Percentiles rank a stretch among this genome's conserved stretches.
Evolutionary conservation across 2,113 vertebrate genomes (phyloP).

Genomic region (Atrichornis clamosus): DNA sequence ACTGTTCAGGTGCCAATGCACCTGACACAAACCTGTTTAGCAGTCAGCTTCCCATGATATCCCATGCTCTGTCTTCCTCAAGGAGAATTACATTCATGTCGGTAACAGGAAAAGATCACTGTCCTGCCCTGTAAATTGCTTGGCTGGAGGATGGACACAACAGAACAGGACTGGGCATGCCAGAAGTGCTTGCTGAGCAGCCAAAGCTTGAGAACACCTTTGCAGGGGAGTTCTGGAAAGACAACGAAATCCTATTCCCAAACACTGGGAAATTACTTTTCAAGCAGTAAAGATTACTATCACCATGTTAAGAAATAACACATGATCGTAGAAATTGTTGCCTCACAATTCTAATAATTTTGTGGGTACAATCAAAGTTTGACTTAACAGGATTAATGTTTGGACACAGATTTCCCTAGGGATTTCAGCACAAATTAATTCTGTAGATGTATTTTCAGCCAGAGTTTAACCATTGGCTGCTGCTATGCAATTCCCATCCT

Average conservation of each 20-base stretch:
- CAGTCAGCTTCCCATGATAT: background rate
- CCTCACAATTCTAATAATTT: background rate
- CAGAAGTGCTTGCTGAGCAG: background rate
- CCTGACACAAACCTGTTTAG: background rate
- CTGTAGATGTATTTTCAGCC: background rate
- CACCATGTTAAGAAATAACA: background rate
- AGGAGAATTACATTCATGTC: background rate
- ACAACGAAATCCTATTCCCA: background rate
- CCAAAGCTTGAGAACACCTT: background rate
- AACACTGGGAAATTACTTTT: background rate
- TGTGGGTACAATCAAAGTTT: background rate
- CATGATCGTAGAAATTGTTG: background rate
- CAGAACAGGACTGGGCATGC: background rate
- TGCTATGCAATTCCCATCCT: background rate
- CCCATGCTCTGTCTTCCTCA: background rate
- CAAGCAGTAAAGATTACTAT: background rate
- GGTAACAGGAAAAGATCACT: background rate
- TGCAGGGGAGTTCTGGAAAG: background rate
- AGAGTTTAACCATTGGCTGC: background rate
- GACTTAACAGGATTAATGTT: background rate
- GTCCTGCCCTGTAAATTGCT: background rate
- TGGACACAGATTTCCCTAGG: background rate
- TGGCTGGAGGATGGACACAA: background rate
- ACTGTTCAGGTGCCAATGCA: background rate
- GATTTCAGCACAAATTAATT: background rate